Percentiles rank a stretch among this genome's conserved stretches.
Conservation (phyloP, 1,140 invertebrate genomes). For the Idris sp. region DNA sequence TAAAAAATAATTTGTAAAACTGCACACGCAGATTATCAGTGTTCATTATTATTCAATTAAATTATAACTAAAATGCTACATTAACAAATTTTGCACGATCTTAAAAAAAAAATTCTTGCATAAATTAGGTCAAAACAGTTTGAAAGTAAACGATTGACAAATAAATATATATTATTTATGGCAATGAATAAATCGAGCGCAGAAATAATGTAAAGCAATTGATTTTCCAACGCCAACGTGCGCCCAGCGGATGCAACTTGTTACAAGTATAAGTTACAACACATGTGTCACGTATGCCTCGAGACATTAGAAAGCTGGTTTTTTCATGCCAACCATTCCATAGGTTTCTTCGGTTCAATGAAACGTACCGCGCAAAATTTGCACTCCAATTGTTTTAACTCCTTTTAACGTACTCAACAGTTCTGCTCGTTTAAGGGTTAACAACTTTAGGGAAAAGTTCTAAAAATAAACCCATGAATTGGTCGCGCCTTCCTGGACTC, state of each 20-base stretch:
- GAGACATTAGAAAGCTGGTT: conserved; percentile 37
- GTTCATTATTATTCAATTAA: too few species aligned
- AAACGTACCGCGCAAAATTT: conserved; percentile 25
- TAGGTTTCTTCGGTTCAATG: conserved; percentile 37
- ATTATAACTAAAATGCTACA: too few species aligned
- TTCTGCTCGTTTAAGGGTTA: conserved; percentile 58
- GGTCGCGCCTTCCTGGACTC: conserved; percentile 55
- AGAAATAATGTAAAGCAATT: conserved; percentile 6
- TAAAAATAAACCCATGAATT: conserved; percentile 69
- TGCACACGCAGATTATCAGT: too few species aligned
- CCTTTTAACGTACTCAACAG: conserved; percentile 5
- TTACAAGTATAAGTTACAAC: conserved; percentile 24
- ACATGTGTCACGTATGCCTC: conserved; percentile 26
- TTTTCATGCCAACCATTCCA: conserved; percentile 9
- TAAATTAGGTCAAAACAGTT: too few species aligned
- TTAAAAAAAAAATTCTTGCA: too few species aligned
- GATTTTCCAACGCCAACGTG: conserved; percentile 6
- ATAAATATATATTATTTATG: too few species aligned
- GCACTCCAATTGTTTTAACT: conserved; percentile 32
- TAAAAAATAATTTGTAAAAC: too few species aligned
- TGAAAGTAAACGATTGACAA: too few species aligned
- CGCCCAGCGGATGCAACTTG: conserved; percentile 13
- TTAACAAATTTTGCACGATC: too few species aligned
- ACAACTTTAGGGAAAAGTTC: conserved; percentile 66
- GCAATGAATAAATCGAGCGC: background rate